Evolutionary conservation across 2,888 invertebrate genomes (phyloP), one percentile per base, ranked within the genome.

Genomic region (Apoda limacodes): DNA sequence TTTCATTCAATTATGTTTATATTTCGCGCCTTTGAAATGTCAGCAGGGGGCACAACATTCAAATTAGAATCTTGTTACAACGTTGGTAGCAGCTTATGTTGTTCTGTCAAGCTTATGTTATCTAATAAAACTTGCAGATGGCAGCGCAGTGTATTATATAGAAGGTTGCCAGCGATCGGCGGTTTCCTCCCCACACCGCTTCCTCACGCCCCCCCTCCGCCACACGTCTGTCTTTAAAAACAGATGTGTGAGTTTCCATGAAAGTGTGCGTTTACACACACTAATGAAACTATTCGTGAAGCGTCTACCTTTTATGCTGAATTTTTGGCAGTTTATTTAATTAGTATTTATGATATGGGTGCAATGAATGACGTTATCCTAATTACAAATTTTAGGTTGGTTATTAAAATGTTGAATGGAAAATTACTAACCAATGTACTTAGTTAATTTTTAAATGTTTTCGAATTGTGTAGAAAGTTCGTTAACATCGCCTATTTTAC

Each of bases 61-160:
- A 66, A 55, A 47, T 62, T 55, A n/a, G n/a, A n/a, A n/a, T n/a
- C n/a, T n/a, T n/a, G n/a, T 56, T 53, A 50, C 34, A 50, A 54
- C 39, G 48, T 72, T 75, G 63, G 64, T 56, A 70, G 60, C 74
- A n/a, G 63, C 69, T 72, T 55, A 66, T 65, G 59, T 64, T 60
- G 58, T 68, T 63, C 55, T 61, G 67, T 66, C 64, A 68, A 65
- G 62, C 57, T 65, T 74, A 66, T 74, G 78, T 80, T 80, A 69
- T 69, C 70, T 70, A 78, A 78, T 76, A 69, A 74, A 76, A 75
- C 78, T 69, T 71, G 72, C 69, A 80, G 80, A 80, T 75, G 80
- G 76, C 80, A 67, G 75, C 65, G 70, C 64, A 60, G 68, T 71
- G 61, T 75, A 78, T 69, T 80, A 80, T 80, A 69, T 63, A 52